Base-by-base conservation (phyloP, 1,140 invertebrate species). In the Phocides pigmalion region DNA sequence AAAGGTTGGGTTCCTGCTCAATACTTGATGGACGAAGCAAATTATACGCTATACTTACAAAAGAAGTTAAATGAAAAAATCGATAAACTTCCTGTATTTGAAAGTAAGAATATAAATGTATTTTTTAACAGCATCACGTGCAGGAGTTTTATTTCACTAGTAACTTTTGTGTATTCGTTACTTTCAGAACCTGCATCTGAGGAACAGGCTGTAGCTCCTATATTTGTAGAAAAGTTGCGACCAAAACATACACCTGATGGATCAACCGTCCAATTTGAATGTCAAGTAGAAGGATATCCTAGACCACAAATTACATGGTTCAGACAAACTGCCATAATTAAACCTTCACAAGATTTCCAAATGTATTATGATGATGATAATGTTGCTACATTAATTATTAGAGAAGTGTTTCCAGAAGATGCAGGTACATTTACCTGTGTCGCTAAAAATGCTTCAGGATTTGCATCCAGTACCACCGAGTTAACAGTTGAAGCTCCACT, bases 351-450 rank as follows among this genome's bases (percentile, higher is more conserved):
- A 75, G 97, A 98, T 76, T 98, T 98, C 92, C 94, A 98, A 93
- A 97, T 98, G 88, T 98, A 96, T 84, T 98, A 98, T 76, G 97
- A 97, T 79, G 97, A 98, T 66, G 97, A 98, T 62, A 98, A 97
- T 83, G 96, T 97, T 0, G 97, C 97, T 0, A 98, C 97, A 2
- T 90, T 99, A 14, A 96, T 99, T 15, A 99, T 99, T 68, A 95
- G 95, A 53, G 98, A 99, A 93, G 97, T 99, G 0, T 98, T 98
- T 89, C 97, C 98, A 0, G 98, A 99, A 93, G 98, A 99, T 90
- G 97, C 98, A 1, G 98, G 98, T 1, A 96, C 96, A 42, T 99
- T 99, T 87, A 99, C 98, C 0, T 98, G 98, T 77, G 97, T 99
- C 9, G 97, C 98, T 9, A 98, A 99, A 83, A 99, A 99, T 85